Evolutionary conservation across 2,113 vertebrate genomes (phyloP), one percentile per base, ranked within the genome.

Genomic region (Puffinus mauretanicus): DNA sequence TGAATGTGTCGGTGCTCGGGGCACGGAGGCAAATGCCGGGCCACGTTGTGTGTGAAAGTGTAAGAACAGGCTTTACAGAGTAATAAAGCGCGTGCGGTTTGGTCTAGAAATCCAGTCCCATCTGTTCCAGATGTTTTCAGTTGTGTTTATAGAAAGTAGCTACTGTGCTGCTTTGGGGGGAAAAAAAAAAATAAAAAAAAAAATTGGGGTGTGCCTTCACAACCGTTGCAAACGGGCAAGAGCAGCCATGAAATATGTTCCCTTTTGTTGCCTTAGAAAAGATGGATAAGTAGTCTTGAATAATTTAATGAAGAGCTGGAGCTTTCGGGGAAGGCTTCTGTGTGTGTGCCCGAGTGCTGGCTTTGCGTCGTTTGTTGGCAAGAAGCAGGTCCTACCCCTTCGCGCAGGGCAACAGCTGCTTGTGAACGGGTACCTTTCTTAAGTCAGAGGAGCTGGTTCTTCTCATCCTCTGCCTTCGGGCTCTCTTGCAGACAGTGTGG

Each of bases 111-210:
- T 72, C 57, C 67, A 25, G 25, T 42, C 62, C 84, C 88, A 90
- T 83, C 90, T 95, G 86, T 64, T 94, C 88, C 93, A 95, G 94
- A 73, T 96, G 94, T 90, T 96, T 93, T 89, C 82, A 77, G 92
- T 40, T 92, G 94, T 89, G 79, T 96, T 96, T 96, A 88, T 88
- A 97, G 96, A 93, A 94, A 91, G 89, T 65, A 42, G 93, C 84
- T 73, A 75, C 79, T 86, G 78, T 87, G 73, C 80, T 88, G 60
- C 62, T 91, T 64, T 4, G 17, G n/a, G 25, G 27, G n/a, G n/a
- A n/a, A n/a, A n/a, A n/a, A n/a, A n/a, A n/a, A n/a, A n/a, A n/a
- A n/a, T n/a, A n/a, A n/a, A n/a, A 49, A 38, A 42, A 32, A 40
- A 25, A 17, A 12, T 1, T 1, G 11, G 7, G 14, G 8, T 60